A percentile compares a stretch with the other conserved stretches of the same genome.
Evolutionary conservation across 2,797 vertebrate species (phyloP).

Genomic region (Microcaecilia unicolor): DNA sequence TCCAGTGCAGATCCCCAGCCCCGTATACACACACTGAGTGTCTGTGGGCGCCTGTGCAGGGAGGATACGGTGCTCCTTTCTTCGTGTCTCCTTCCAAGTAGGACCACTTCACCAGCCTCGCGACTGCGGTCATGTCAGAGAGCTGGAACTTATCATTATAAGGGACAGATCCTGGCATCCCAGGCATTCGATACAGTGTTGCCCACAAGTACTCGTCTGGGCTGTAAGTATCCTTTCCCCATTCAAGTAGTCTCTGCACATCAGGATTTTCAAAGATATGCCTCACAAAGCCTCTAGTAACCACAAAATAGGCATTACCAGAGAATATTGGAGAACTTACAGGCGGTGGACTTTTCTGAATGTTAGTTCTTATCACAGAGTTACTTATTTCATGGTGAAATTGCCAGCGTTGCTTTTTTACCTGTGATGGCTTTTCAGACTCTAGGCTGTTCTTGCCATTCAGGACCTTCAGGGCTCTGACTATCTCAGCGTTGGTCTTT

Average conservation of each 20-base stretch:
- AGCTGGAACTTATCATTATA: constrained; percentile 55
- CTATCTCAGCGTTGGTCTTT: constrained; percentile 75
- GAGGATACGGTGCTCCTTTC: constrained; percentile 64
- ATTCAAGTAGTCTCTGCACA: constrained; percentile 57
- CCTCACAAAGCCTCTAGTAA: constrained; percentile 64
- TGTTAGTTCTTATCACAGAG: constrained; percentile 19
- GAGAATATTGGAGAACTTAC: constrained; percentile 65
- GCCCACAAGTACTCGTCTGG: constrained; percentile 88
- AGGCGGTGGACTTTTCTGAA: constrained; percentile 53
- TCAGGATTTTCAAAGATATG: constrained; percentile 50
- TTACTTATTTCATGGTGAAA: constrained; percentile 45
- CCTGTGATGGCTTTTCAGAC: constrained; percentile 37
- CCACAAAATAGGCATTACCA: constrained; percentile 75
- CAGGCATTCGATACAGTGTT: constrained; percentile 69
- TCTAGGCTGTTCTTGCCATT: constrained; percentile 73
- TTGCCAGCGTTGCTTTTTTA: constrained; percentile 58
- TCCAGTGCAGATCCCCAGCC: constrained; percentile 69
- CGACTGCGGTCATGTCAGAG: constrained; percentile 71
- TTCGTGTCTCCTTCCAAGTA: constrained; percentile 54
- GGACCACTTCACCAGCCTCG: constrained; percentile 76
- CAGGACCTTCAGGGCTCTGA: constrained; percentile 51
- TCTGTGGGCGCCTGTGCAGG: constrained; percentile 61
- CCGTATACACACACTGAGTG: constrained; percentile 73
- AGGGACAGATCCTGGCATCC: constrained; percentile 65
- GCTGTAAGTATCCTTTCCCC: constrained; percentile 83